phyloP scores from a whole-genome alignment of 2,888 invertebrate genomes.

The Dicranocentrus wangi region DNA sequence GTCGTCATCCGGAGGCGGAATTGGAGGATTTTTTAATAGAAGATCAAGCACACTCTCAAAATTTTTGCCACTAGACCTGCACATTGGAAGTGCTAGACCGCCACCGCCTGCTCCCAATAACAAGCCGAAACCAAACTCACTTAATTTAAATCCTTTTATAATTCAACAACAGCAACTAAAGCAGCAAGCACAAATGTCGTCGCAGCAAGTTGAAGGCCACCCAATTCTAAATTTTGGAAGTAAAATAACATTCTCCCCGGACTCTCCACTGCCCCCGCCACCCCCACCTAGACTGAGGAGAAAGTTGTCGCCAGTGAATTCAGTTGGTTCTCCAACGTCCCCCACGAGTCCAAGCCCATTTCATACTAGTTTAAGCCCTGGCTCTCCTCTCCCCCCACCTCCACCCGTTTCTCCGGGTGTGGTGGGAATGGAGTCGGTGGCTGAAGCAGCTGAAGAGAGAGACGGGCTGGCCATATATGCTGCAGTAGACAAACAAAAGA shows the following conservation, averaged over 20 bases:
- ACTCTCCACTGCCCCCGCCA: conserved; percentile 67
- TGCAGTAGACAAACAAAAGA: conserved; percentile 70
- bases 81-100: conserved; percentile 45
- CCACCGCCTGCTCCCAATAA: not conserved
- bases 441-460: conserved; percentile 7
- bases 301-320: conserved; percentile 62
- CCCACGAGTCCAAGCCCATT: conserved; percentile 42
- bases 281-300: conserved; percentile 68
- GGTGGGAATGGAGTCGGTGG: conserved; percentile 18
- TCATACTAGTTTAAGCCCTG: conserved; percentile 34
- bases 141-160: conserved; percentile 45
- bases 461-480: conserved; percentile 67
- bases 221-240: conserved; percentile 53
- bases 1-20: conserved; percentile 21
- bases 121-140: conserved; percentile 31
- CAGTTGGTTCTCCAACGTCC: conserved; percentile 47
- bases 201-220: not conserved
- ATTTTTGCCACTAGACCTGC: conserved; percentile 53
- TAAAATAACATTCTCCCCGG: conserved; percentile 55
- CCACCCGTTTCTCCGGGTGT: conserved; percentile 42
- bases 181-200: conserved; percentile 1
- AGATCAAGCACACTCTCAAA: conserved; percentile 54
- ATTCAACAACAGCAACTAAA: conserved; percentile 2
- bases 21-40: conserved; percentile 41
- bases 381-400: conserved; percentile 37